Base-by-base conservation (phyloP, 2,888 invertebrate species). In the Limenitis camilla region DNA sequence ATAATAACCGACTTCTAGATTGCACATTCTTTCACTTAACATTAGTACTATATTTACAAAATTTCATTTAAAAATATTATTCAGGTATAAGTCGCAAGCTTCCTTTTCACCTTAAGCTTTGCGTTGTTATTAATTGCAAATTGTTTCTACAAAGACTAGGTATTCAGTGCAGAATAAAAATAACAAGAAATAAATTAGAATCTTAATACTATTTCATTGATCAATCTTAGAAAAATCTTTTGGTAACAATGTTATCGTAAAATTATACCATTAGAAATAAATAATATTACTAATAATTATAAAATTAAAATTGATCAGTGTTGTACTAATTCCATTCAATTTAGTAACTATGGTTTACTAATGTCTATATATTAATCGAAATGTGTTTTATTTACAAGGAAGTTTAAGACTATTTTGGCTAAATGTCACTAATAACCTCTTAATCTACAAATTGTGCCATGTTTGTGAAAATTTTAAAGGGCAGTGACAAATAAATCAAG, bases 351-450 rank as follows among this genome's bases (percentile, higher is more conserved):
- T 74, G 71, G 65, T 71, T 71, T 64, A 66, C 76, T 78, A 80
- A 69, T 55, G 49, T 64, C 76, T 78, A 81, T 63, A 71, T 72
- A 67, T 63, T 59, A 62, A 69, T 78, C 69, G 76, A 81, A 84
- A 74, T 68, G 78, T 80, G 76, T 74, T 54, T 60, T 85, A 86
- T 87, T 66, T 87, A 85, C 86, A 87, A 78, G 78, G 76, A 71
- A 63, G 64, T 72, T 77, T 73, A 78, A 73, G 64, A 70, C 83
- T 86, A 86, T 83, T 87, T 87, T 87, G 86, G 86, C 86, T 87
- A 87, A 83, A 83, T 74, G 78, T 84, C 75, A 72, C 84, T 86
- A 82, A 70, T 81, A 81, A 83, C 70, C 71, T 68, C 79, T 82
- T 84, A 85, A 40, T 60, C 72, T 81, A 80, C 74, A 77, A 68